These are phyloP conservation scores for Portunus trituberculatus DNA, from an alignment of 1,140 invertebrate species.

Conservation along the genomic window DNA sequence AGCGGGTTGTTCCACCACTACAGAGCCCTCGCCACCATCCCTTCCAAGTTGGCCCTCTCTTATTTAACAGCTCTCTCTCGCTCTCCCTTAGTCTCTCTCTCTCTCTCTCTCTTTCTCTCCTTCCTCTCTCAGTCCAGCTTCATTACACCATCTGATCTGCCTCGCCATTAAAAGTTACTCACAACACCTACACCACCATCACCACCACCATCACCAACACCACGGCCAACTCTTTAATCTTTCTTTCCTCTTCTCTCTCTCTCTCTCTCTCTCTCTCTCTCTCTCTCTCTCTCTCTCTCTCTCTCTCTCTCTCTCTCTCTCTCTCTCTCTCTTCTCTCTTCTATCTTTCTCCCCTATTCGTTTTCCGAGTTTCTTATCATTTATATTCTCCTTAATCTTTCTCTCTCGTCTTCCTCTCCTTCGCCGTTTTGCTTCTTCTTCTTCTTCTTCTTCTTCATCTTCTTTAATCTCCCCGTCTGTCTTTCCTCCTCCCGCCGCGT, in stretches of 20 bases:
- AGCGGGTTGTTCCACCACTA: too few species aligned
- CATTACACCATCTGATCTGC: too few species aligned
- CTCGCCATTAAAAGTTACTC: too few species aligned
- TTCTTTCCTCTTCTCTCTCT: constrained; percentile 13
- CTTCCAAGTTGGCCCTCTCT: not conserved
- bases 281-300: too few species aligned
- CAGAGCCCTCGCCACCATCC: not conserved
- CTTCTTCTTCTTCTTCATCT: not conserved
- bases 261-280: constrained; percentile 34
- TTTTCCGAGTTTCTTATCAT: too few species aligned
- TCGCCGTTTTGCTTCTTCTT: not conserved
- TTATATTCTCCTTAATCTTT: not conserved
- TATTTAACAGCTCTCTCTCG: not conserved
- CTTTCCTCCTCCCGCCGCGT: not conserved
- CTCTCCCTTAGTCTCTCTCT: constrained; percentile 4
- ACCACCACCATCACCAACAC: not conserved
- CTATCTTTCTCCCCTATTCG: too few species aligned
- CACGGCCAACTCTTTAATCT: not conserved
- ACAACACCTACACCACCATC: not conserved
- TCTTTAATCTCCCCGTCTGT: not conserved
- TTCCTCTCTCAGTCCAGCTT: not conserved
- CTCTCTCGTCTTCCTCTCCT: not conserved
- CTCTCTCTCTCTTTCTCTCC: not conserved
- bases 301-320: too few species aligned
- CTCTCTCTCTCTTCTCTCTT: too few species aligned